Percentiles rank a stretch among this genome's conserved stretches.
phyloP scores from a whole-genome alignment of 1,140 invertebrate species.

The Drosophila arizonae region DNA sequence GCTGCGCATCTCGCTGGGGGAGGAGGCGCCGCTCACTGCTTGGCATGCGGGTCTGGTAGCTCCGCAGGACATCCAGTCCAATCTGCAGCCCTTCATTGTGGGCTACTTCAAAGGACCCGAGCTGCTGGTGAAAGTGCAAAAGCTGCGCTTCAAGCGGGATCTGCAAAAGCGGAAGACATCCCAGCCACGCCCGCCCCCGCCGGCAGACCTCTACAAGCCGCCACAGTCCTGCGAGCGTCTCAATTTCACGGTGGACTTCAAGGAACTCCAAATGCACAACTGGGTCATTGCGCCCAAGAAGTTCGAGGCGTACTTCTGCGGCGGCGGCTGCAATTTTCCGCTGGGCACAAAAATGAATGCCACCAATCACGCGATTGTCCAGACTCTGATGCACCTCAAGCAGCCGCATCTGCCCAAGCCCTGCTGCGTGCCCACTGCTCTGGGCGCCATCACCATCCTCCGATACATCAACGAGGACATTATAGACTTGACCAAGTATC shows the following conservation, averaged over 20 bases:
- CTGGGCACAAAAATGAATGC: slow-evolving; percentile 81
- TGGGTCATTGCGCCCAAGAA: slow-evolving; percentile 81
- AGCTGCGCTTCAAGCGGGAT: slow-evolving; percentile 73
- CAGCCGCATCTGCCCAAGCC: slow-evolving; percentile 77
- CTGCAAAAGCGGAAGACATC: slow-evolving; percentile 53
- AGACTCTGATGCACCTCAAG: slow-evolving; percentile 79
- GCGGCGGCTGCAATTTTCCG: slow-evolving; percentile 79
- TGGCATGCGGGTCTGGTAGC: slow-evolving; percentile 47
- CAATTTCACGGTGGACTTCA: slow-evolving; percentile 78
- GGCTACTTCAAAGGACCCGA: slow-evolving; percentile 80
- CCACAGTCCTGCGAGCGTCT: slow-evolving; percentile 75
- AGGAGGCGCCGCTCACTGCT: slow-evolving; percentile 41
- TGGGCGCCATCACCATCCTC: slow-evolving; percentile 77
- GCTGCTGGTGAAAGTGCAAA: slow-evolving; percentile 69
- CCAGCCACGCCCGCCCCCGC: slow-evolving; percentile 6
- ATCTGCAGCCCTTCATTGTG: slow-evolving; percentile 70
- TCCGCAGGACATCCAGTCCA: slow-evolving; percentile 39
- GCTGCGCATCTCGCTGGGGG: slow-evolving; percentile 53
- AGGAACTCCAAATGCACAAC: slow-evolving; percentile 76
- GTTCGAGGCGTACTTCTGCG: slow-evolving; percentile 80
- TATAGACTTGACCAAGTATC: slow-evolving; percentile 77
- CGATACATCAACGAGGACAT: slow-evolving; percentile 76
- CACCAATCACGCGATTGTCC: slow-evolving; percentile 81
- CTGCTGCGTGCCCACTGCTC: slow-evolving; percentile 73
- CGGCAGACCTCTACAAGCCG: slow-evolving; percentile 45